Evolutionary conservation across 2,888 invertebrate genomes (phyloP).

Genomic region (Lomographa bimaculata): DNA sequence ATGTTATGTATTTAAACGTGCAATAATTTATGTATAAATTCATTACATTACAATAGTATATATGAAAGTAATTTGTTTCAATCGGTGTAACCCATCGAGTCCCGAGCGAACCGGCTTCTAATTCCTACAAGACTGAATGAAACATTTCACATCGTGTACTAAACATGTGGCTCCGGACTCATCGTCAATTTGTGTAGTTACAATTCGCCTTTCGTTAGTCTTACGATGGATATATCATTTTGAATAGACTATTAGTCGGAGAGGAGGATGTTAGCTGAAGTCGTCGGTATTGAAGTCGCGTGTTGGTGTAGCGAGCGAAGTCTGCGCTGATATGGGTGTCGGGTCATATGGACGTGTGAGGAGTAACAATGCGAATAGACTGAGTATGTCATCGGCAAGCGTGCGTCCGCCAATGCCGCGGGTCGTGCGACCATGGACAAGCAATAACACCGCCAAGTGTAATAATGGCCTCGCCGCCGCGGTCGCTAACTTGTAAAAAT

Average conservation of each 20-base stretch:
- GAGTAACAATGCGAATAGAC: slow-evolving; percentile 60
- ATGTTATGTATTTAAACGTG: slow-evolving; percentile 66
- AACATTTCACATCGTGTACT: slow-evolving; percentile 69
- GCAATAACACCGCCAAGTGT: slow-evolving; percentile 28
- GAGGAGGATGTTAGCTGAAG: slow-evolving; percentile 17
- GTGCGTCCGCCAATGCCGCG: slow-evolving; percentile 36
- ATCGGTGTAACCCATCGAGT: slow-evolving; percentile 61
- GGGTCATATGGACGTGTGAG: slow-evolving; percentile 34
- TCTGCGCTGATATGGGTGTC: slow-evolving; percentile 36
- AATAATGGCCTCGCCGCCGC: slow-evolving; percentile 35
- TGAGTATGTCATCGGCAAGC: slow-evolving; percentile 47
- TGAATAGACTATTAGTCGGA: slow-evolving; percentile 37
- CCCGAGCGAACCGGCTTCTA: slow-evolving; percentile 61
- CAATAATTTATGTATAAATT: slow-evolving; percentile 75
- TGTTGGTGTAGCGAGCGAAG: too few relatives aligned
- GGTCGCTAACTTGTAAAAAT: slow-evolving; percentile 66
- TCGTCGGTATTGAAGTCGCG: slow-evolving; percentile 10
- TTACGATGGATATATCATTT: slow-evolving; percentile 45
- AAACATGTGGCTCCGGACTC: slow-evolving; percentile 56
- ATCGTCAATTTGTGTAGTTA: slow-evolving; percentile 68
- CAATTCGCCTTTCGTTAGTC: slow-evolving; percentile 45
- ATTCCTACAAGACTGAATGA: slow-evolving; percentile 76
- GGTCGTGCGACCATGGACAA: slow-evolving; percentile 27
- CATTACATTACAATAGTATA: slow-evolving; percentile 60
- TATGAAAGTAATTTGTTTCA: slow-evolving; percentile 59